Evolutionary conservation across 53 echinoderm and acorn worm genomes (phyloP), one percentile per base, ranked within the genome.

Genomic region (Echinometra lucunter): DNA sequence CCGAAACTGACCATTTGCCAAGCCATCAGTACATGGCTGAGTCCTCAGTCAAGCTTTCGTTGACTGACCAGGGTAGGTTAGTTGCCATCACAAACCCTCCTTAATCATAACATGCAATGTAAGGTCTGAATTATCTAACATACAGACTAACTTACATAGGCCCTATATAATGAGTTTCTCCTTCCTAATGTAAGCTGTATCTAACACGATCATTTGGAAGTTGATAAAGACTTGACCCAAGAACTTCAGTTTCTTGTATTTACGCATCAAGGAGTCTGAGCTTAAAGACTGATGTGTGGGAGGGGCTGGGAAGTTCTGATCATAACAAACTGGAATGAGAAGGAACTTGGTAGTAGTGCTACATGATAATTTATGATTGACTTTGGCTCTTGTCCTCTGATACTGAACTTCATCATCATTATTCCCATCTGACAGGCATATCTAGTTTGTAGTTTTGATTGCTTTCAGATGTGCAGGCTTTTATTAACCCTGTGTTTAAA

Each of bases 371-470:
- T 78, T 78, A 78, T 78, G 78, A 38, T 78, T 42, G 18, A 78
- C 78, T 78, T 78, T 78, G 78, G 38, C 42, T 18, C 38, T 40
- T 18, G 78, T 42, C 42, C 78, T 40, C 78, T 18, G 78, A 78
- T 6, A 78, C 16, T 40, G 38, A 38, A 78, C 35, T 78, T 40
- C 17, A 37, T 78, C 17, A 37, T 78, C 40, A 40, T 35, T 21
- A 78, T 78, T 19, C 19, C 78, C 42, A 42, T 40, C 78, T 40
- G 78, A 42, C 78, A 69, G 69, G 28, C 69, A 69, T 69, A 78
- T 78, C 78, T 78, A 42, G 78, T 78, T 78, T 78, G 19, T 42
- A 38, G 42, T 78, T 78, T 40, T 78, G 78, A 78, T 40, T 78
- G 3, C 38, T 38, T 78, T 40, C 78, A 78, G 40, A 78, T 78